Conservation (phyloP, 1,140 invertebrate species). For the Aphis gossypii region DNA sequence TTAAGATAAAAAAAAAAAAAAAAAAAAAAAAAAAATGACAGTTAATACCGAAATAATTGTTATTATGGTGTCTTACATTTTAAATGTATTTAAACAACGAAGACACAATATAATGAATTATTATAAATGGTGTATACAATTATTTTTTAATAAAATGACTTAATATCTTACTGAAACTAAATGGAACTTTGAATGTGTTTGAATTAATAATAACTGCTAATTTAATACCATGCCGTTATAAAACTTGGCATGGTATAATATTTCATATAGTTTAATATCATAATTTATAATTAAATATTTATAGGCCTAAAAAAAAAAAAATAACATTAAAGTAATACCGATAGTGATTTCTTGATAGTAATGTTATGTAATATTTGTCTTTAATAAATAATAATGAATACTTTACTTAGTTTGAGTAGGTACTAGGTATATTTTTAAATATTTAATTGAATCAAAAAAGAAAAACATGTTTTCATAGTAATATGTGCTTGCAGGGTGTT, state of each 20-base stretch:
- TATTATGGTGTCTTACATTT: background rate
- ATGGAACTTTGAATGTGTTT: background rate
- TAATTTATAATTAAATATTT: background rate
- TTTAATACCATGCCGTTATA: background rate
- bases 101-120: background rate
- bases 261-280: background rate
- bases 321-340: background rate
- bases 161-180: background rate
- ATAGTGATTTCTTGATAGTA: background rate
- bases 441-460: background rate
- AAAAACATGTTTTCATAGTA: background rate
- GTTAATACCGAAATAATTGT: background rate
- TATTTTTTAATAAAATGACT: background rate
- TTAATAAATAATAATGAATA: background rate
- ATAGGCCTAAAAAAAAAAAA: background rate
- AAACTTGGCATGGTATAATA: background rate
- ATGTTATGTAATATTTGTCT: background rate
- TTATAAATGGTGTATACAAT: slow-evolving; percentile 18
- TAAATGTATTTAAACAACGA: background rate
- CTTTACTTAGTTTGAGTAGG: background rate
- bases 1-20: background rate
- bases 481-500: no score
- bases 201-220: background rate
- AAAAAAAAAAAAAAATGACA: slow-evolving; percentile 4
- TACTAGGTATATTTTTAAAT: background rate